Evolutionary conservation across 2,888 invertebrate genomes (phyloP).

Genomic region (Cactoblastis cactorum): DNA sequence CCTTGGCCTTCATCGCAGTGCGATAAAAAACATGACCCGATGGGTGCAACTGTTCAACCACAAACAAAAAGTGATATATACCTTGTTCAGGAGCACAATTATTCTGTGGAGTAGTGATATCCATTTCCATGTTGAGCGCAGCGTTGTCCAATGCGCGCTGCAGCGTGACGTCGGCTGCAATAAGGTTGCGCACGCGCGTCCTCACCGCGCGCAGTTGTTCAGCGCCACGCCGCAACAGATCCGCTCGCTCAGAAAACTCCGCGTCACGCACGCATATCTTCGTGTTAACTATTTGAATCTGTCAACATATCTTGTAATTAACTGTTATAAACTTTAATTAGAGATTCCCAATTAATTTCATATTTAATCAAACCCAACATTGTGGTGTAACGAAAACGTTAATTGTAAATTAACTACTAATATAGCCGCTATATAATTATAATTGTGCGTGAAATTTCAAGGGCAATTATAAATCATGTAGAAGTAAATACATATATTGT

Average conservation of each 20-base stretch:
- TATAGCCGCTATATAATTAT: too few relatives aligned
- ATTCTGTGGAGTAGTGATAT: conserved; percentile 21
- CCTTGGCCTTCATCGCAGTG: too few relatives aligned
- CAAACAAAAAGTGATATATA: conserved; percentile 21
- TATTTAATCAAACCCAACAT: too few relatives aligned
- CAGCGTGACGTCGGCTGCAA: conserved; percentile 44
- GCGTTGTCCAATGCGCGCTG: conserved; percentile 32
- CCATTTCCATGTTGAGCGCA: conserved; percentile 29
- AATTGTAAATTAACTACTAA: too few relatives aligned
- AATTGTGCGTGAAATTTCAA: too few relatives aligned
- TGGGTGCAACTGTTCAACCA: too few relatives aligned
- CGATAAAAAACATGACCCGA: too few relatives aligned
- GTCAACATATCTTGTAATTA: conserved; percentile 4
- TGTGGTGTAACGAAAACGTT: too few relatives aligned
- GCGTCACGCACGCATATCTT: conserved; percentile 55
- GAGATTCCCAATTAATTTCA: too few relatives aligned
- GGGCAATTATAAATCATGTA: too few relatives aligned
- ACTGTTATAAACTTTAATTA: too few relatives aligned
- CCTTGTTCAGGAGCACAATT: conserved; percentile 42
- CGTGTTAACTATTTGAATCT: conserved; percentile 62
- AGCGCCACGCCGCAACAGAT: conserved; percentile 38
- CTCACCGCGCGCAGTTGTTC: conserved; percentile 47
- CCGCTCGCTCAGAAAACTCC: conserved; percentile 48
- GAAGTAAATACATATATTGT: too few relatives aligned
- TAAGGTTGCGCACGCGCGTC: conserved; percentile 46